Evolutionary conservation across 2,113 vertebrate genomes (phyloP).

Genomic region (Coptodon bakossiorum): DNA sequence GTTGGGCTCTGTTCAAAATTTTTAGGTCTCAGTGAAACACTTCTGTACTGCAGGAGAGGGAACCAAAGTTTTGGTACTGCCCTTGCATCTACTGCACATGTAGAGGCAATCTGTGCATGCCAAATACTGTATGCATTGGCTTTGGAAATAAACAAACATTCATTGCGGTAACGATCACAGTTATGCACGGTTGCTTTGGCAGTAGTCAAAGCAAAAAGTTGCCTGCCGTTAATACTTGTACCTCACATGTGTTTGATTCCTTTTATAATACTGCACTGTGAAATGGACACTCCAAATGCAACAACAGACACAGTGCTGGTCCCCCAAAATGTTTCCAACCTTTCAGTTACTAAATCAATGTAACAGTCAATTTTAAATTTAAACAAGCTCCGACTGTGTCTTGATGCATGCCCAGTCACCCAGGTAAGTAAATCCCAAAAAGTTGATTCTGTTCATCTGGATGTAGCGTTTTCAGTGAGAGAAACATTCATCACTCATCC

Average conservation of each 20-base stretch:
- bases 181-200: not conserved
- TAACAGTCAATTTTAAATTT: not conserved
- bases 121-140: not conserved
- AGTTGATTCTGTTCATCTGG: not conserved
- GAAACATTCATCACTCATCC: not conserved
- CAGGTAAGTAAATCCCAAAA: not conserved
- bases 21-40: not conserved
- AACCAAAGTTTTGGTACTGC: not conserved
- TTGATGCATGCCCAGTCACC: not conserved
- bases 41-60: not conserved
- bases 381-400: not conserved
- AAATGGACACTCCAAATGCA: not conserved
- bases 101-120: not conserved
- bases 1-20: not conserved
- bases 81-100: not conserved
- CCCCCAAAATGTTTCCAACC: rapidly evolving
- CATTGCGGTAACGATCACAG: not conserved
- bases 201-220: not conserved
- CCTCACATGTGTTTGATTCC: not conserved
- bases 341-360: not conserved
- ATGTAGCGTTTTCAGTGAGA: not conserved
- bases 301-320: not conserved
- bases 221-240: not conserved
- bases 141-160: not conserved
- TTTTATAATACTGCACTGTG: not conserved